Conservation (phyloP, 2,888 invertebrate species). For the Polymixis lichenea region DNA sequence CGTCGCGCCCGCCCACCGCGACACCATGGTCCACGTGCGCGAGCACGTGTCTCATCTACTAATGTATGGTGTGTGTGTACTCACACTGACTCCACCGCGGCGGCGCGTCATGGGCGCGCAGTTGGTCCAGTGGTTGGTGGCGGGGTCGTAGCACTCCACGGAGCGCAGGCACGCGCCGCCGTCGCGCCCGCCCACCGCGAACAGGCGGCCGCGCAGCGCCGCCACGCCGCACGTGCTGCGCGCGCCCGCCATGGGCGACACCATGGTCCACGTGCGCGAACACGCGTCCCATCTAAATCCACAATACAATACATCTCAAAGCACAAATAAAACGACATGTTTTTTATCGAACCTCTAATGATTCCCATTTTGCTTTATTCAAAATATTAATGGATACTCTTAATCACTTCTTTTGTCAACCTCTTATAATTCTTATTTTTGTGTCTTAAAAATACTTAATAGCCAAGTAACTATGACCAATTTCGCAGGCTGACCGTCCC, state of each 20-base stretch:
- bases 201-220: slow-evolving; percentile 95
- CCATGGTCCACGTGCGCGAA: slow-evolving; percentile 96
- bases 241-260: slow-evolving; percentile 97
- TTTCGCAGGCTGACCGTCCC: neutral
- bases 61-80: slow-evolving; percentile 62
- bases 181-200: slow-evolving; percentile 98
- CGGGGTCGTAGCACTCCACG: slow-evolving; percentile 96
- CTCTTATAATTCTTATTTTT: neutral
- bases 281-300: slow-evolving; percentile 94
- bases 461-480: neutral
- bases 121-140: slow-evolving; percentile 94
- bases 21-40: slow-evolving; percentile 70
- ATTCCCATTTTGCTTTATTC: neutral
- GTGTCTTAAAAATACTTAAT: too few species aligned
- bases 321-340: neutral
- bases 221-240: slow-evolving; percentile 98
- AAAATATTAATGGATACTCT: neutral
- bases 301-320: neutral
- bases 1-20: slow-evolving; percentile 98
- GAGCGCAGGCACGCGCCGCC: slow-evolving; percentile 97
- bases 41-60: too few species aligned
- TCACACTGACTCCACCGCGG: slow-evolving; percentile 96
- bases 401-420: neutral
- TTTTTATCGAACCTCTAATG: neutral
- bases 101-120: slow-evolving; percentile 97